phyloP scores from a whole-genome alignment of 2,113 vertebrate species.

The Rhineura floridana region DNA sequence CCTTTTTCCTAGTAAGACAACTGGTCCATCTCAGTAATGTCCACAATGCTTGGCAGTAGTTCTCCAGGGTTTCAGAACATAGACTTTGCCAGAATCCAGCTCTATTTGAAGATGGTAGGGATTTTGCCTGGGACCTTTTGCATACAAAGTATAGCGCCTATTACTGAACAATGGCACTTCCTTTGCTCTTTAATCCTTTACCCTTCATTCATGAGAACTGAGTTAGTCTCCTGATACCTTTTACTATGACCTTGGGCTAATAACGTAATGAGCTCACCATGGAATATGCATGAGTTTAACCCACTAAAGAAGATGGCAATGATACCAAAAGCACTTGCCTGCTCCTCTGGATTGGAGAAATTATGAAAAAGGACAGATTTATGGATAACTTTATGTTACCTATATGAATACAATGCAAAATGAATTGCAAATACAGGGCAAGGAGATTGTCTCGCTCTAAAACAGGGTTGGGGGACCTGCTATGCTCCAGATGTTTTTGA shows the following conservation, averaged over 20 bases:
- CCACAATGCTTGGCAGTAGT: not conserved
- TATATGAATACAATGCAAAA: not conserved
- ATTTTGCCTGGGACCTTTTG: not conserved
- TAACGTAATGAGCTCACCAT: not conserved
- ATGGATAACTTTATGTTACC: not conserved
- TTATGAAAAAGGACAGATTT: not conserved
- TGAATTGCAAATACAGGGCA: not conserved
- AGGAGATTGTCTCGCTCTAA: not conserved
- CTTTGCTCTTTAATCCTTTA: not conserved
- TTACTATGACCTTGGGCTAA: not conserved
- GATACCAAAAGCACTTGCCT: not conserved
- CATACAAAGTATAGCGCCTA: too few species aligned
- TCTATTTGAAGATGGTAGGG: not conserved
- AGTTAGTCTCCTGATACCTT: not conserved
- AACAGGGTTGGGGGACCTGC: too few species aligned
- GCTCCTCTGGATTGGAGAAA: not conserved
- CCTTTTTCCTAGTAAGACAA: not conserved
- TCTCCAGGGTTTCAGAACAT: not conserved
- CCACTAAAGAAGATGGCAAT: not conserved
- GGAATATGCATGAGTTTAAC: not conserved
- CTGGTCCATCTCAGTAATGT: not conserved
- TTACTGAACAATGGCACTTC: not conserved
- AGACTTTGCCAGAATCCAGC: not conserved
- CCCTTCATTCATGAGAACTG: not conserved
- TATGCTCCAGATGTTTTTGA: too few species aligned